These are phyloP conservation scores for Oxyteleia sp. DNA, from an alignment of 2,888 invertebrate genomes.

Conservation along the genomic window DNA sequence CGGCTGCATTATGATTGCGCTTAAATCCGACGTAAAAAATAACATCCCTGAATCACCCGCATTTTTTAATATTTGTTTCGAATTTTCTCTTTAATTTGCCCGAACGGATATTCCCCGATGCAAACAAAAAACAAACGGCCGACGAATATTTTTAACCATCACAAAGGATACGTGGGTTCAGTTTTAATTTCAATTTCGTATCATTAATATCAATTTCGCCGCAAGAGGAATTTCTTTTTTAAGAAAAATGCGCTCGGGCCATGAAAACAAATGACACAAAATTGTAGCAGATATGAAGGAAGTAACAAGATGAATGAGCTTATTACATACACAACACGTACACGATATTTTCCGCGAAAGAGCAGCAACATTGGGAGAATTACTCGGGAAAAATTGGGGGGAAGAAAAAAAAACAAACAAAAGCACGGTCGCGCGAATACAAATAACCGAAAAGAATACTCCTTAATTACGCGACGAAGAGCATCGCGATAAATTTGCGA, in stretches of 20 bases:
- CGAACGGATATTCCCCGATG: not conserved
- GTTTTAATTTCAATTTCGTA: too few species aligned
- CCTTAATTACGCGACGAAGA: conserved; percentile 13
- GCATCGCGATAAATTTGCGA: not conserved
- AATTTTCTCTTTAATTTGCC: not conserved
- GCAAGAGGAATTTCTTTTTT: conserved; percentile 24
- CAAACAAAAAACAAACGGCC: too few species aligned
- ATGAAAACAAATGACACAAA: conserved; percentile 57
- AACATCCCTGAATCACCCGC: not conserved
- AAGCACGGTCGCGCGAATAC: not conserved
- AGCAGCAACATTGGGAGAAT: conserved; percentile 37
- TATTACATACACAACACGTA: conserved; percentile 67
- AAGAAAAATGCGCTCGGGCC: conserved; percentile 33
- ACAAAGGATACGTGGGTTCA: too few species aligned
- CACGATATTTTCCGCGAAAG: conserved; percentile 32
- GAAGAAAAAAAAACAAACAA: conserved; percentile 1
- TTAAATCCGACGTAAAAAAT: conserved; percentile 5
- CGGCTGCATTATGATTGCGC: not conserved
- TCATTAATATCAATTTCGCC: conserved; percentile 25
- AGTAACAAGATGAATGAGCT: conserved; percentile 59
- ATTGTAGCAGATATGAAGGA: conserved; percentile 52
- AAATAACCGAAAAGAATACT: conserved; percentile 11
- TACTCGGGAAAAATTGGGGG: conserved; percentile 33
- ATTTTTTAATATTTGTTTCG: not conserved
- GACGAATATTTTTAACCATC: too few species aligned